A percentile compares a stretch with the other conserved stretches of the same genome.
Evolutionary conservation across 2,797 vertebrate genomes (phyloP).

Genomic region (Miichthys miiuy): DNA sequence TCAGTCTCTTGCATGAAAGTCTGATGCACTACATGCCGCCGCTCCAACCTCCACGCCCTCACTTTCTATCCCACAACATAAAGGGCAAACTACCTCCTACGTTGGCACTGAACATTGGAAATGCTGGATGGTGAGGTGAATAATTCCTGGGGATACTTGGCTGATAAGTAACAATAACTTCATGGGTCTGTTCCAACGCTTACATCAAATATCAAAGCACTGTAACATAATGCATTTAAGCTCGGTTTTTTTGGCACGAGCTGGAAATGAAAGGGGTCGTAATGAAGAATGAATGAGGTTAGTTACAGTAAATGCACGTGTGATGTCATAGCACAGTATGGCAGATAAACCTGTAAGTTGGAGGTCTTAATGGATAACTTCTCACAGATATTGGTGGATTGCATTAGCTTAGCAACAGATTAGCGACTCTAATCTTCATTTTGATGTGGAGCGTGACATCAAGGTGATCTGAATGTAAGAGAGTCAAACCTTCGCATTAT

Average conservation of each 20-base stretch:
- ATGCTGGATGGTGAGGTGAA: not conserved
- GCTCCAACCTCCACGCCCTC: not conserved
- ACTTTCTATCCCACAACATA: not conserved
- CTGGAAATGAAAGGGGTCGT: not conserved
- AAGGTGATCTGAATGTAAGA: conserved; percentile 48
- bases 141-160: conserved; percentile 1
- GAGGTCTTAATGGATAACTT: not conserved
- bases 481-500: conserved; percentile 29
- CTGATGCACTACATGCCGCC: too few relatives aligned
- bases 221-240: conserved; percentile 6
- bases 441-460: conserved; percentile 11
- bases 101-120: not conserved
- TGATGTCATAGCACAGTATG: not conserved
- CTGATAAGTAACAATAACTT: not conserved
- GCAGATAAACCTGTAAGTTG: conserved; percentile 2
- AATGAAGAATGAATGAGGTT: not conserved
- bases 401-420: conserved; percentile 16
- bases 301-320: not conserved
- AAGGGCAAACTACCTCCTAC: not conserved
- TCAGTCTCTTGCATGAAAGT: not conserved
- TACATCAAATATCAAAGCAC: conserved; percentile 13
- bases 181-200: not conserved
- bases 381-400: not conserved
- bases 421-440: not conserved
- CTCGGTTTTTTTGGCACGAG: not conserved